A percentile compares a stretch with the other conserved stretches of the same genome.
These are phyloP conservation scores for Vesta saturnalis DNA, from an alignment of 2,888 invertebrate genomes.

Conservation along the genomic window DNA sequence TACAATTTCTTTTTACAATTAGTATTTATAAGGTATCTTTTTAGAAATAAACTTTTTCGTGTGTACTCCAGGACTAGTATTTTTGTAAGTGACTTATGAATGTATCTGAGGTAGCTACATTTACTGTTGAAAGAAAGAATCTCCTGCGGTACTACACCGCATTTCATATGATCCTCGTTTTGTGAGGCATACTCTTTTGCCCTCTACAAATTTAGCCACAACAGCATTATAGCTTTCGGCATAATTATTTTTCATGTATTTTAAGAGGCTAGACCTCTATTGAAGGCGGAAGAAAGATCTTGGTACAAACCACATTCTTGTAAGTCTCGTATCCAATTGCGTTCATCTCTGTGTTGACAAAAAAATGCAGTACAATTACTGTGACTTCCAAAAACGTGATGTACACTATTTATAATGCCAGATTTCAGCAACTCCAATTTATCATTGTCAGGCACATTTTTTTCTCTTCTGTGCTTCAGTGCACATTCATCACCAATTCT, in stretches of 20 bases:
- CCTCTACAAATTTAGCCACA: background rate
- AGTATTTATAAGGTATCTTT: no score
- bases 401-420: background rate
- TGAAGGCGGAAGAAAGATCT: background rate
- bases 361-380: background rate
- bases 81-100: no score
- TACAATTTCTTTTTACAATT: no score
- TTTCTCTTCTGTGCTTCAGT: background rate
- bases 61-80: no score
- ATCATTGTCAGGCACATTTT: background rate
- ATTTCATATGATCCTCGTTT: background rate
- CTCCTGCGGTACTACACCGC: background rate
- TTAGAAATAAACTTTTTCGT: no score
- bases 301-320: background rate
- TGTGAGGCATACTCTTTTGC: background rate
- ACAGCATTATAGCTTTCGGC: background rate
- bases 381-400: background rate
- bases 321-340: background rate
- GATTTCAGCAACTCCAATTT: background rate
- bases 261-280: background rate
- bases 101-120: no score
- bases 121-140: no score
- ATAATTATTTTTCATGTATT: background rate
- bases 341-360: background rate
- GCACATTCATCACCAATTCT: background rate